Evolutionary conservation across 2,113 vertebrate species (phyloP).

Genomic region (Aspidoscelis tigris): DNA sequence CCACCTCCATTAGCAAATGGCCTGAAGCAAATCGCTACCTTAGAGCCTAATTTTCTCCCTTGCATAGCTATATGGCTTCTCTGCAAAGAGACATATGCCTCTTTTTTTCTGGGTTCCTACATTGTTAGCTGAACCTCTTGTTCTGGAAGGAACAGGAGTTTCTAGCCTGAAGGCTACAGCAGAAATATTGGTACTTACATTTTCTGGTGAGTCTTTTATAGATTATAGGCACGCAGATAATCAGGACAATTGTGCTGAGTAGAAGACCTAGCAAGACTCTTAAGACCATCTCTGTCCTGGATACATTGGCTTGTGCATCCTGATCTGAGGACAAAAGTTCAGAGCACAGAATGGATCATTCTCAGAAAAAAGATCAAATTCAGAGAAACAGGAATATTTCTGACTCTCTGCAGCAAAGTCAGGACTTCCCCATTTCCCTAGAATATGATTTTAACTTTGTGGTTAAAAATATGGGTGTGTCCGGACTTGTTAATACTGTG

Average conservation of each 20-base stretch:
- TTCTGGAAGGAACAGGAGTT: neutral
- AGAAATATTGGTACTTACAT: slow-evolving; percentile 59
- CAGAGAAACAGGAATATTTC: accelerated
- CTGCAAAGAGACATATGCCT: neutral
- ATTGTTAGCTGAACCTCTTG: neutral
- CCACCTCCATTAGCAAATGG: no score
- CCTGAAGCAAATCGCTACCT: neutral
- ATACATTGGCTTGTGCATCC: slow-evolving; percentile 29
- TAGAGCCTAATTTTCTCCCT: neutral
- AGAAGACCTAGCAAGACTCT: slow-evolving; percentile 73
- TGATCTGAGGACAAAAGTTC: slow-evolving; percentile 52
- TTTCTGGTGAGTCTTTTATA: slow-evolving; percentile 75
- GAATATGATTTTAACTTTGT: neutral
- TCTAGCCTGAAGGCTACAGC: neutral
- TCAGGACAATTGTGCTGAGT: slow-evolving; percentile 57
- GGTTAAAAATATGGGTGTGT: no score
- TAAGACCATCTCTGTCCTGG: slow-evolving; percentile 21
- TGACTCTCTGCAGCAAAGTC: neutral
- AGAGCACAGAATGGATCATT: accelerated
- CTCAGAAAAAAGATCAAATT: neutral
- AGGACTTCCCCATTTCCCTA: neutral
- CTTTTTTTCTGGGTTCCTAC: neutral
- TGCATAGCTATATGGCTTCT: neutral
- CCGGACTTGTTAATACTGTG: no score
- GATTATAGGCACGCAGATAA: slow-evolving; percentile 64